Evolutionary conservation across 2,888 invertebrate species (phyloP), one percentile per base, ranked within the genome.

Genomic region (Cepaea hortensis): DNA sequence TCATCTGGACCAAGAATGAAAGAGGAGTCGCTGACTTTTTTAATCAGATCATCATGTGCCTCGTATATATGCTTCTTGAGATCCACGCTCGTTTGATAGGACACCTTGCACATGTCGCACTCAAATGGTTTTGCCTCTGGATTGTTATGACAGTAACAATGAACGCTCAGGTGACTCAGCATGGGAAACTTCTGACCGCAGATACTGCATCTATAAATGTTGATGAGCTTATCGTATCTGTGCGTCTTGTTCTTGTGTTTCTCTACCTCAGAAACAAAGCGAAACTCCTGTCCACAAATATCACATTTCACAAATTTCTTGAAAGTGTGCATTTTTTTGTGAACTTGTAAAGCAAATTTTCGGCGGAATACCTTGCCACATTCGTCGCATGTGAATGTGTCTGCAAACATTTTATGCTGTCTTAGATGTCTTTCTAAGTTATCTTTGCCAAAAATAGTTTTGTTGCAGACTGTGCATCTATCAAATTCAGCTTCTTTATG

Each of bases 241-340:
- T 89, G 89, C 48, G 72, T 83, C 20, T 61, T 79, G 77, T 89
- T 80, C 48, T 89, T 89, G 81, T 89, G 89, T 46, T 89, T 89
- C 9, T 89, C 89, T 11, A 89, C 89, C 73, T 89, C 89, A 15
- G 86, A 87, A 46, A 89, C 85, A 81, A 89, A 89, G 35, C 89
- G 86, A 61, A 89, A 89, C 84, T 89, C 87, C 73, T 89, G 87
- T 9, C 87, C 89, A 86, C 89, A 89, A 18, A 89, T 89, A 68
- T 89, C 89, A 75, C 89, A 89, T 6, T 83, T 86, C n/a, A 89
- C 80, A 84, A 89, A 89, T 61, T 87, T 89, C 81, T 87, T 87
- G 76, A 89, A 89, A 20, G 87, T 79, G 81, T 89, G 89, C 77
- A 89, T 86, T 65, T 87, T 89, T 48, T 87, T 86, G 62, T 89